Evolutionary conservation across 1,140 invertebrate genomes (phyloP).

Genomic region (Dendroctonus valens): DNA sequence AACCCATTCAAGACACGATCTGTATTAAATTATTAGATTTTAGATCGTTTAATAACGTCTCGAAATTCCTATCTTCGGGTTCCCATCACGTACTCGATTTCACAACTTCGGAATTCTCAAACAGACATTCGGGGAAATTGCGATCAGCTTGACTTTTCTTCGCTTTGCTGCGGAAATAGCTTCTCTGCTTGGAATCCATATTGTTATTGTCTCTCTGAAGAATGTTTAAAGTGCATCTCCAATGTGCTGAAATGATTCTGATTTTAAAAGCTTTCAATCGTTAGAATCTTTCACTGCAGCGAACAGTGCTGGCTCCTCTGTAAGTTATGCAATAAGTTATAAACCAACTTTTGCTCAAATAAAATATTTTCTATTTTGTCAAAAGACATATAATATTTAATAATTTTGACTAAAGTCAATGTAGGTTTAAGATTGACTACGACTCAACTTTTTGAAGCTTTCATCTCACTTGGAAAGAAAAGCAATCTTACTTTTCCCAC

Average conservation of each 20-base stretch:
- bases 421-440: no score
- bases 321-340: no score
- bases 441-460: no score
- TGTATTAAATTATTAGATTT: conserved; percentile 34
- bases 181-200: conserved; percentile 30
- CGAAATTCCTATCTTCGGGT: conserved; percentile 32
- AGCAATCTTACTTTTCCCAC: no score
- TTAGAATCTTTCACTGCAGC: no score
- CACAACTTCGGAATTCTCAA: conserved; percentile 30
- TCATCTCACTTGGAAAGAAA: no score
- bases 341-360: no score
- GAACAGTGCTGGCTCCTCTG: no score
- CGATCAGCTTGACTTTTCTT: conserved; percentile 31
- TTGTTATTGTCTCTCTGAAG: conserved; percentile 16
- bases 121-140: conserved; percentile 31
- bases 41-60: conserved; percentile 31
- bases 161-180: conserved; percentile 25
- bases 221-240: background rate
- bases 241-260: background rate
- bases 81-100: conserved; percentile 33
- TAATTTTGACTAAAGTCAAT: no score
- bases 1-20: conserved; percentile 26
- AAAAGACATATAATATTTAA: no score
- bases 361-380: no score
- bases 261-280: no score